Percentiles rank a stretch among this genome's conserved stretches.
Conservation (phyloP, 2,888 invertebrate species). For the Aethes cnicana region DNA sequence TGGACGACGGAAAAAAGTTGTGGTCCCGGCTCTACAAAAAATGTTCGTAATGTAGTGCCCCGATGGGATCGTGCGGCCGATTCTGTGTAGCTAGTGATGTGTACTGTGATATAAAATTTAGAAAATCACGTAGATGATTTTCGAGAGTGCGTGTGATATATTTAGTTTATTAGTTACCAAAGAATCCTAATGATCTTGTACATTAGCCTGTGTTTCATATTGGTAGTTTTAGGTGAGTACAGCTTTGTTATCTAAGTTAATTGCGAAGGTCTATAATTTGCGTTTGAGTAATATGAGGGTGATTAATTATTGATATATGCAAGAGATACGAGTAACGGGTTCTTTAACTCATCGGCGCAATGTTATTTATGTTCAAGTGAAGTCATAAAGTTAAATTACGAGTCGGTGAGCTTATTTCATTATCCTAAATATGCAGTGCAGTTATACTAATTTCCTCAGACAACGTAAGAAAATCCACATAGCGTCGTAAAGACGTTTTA, state of each 20-base stretch:
- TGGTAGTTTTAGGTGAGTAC: slow-evolving; percentile 82
- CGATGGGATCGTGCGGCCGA: slow-evolving; percentile 78
- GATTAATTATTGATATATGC: slow-evolving; percentile 28
- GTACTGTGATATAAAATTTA: slow-evolving; percentile 78
- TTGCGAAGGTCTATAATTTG: slow-evolving; percentile 52
- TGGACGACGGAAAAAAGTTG: slow-evolving; percentile 68
- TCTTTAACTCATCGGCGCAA: slow-evolving; percentile 12
- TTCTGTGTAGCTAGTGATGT: slow-evolving; percentile 78
- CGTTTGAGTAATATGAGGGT: slow-evolving; percentile 48
- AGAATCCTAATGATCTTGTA: slow-evolving; percentile 83
- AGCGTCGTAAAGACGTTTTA: too few species aligned
- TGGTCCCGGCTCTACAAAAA: slow-evolving; percentile 71
- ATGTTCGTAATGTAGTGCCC: slow-evolving; percentile 73
- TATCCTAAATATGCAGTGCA: too few species aligned
- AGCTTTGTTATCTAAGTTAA: slow-evolving; percentile 38
- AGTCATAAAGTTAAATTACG: too few species aligned
- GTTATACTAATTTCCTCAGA: too few species aligned
- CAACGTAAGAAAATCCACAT: too few species aligned
- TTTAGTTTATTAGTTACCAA: slow-evolving; percentile 81
- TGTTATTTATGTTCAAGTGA: too few species aligned
- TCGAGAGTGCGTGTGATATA: slow-evolving; percentile 73
- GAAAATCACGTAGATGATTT: slow-evolving; percentile 79
- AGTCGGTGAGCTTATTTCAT: too few species aligned
- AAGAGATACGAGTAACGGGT: slow-evolving; percentile 15
- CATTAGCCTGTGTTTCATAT: slow-evolving; percentile 82